These are phyloP conservation scores for Mizuhopecten yessoensis DNA, from an alignment of 1,140 invertebrate species.

Conservation along the genomic window DNA sequence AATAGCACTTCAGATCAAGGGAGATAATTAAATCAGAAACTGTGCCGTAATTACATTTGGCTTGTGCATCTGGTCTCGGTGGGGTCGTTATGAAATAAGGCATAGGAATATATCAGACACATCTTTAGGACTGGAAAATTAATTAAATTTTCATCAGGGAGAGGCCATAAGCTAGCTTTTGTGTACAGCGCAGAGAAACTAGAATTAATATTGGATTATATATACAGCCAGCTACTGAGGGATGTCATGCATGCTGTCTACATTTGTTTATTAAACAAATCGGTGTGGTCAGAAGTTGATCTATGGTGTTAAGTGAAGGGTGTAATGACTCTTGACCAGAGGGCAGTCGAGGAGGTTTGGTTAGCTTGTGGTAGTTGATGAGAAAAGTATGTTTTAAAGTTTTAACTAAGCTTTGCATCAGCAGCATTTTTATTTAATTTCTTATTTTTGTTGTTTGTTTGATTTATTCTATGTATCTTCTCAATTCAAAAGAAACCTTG, in stretches of 20 bases:
- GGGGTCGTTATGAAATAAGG: constrained; percentile 4
- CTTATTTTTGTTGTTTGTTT: no score
- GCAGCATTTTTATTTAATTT: no score
- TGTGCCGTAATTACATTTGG: constrained; percentile 10
- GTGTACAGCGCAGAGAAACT: neutral
- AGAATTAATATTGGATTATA: neutral
- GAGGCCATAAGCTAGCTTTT: neutral
- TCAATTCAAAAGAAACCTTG: no score
- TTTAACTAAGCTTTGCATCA: no score
- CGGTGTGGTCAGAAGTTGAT: neutral
- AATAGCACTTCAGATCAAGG: neutral
- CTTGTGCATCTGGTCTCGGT: constrained; percentile 5
- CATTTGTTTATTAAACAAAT: constrained; percentile 27
- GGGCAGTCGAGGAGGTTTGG: neutral
- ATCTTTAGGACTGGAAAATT: constrained; percentile 38
- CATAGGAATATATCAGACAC: constrained; percentile 13
- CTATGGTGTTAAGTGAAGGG: constrained; percentile 16
- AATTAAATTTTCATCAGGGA: constrained; percentile 35
- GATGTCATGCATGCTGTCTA: neutral
- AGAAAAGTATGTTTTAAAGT: no score
- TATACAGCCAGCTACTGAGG: neutral
- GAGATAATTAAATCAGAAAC: constrained; percentile 4
- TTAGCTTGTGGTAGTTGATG: no score
- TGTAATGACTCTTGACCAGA: neutral
- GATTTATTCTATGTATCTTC: no score